These are phyloP conservation scores for Smittia aterrima DNA, from an alignment of 2,888 invertebrate genomes.

Conservation along the genomic window DNA sequence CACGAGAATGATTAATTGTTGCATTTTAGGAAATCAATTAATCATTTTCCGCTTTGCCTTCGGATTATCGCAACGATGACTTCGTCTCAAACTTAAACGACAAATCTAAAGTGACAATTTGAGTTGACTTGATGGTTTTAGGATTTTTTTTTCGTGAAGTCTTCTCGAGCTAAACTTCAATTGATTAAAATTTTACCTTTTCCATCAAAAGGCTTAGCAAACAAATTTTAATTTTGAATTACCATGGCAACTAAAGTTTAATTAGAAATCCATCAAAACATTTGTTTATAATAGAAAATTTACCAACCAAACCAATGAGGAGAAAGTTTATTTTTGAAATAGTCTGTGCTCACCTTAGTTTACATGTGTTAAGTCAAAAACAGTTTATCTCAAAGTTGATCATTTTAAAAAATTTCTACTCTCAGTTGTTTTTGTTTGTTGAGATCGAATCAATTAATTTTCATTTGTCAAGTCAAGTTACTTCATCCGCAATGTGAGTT, in stretches of 20 bases:
- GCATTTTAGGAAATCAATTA: constrained; percentile 39
- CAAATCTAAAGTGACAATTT: constrained; percentile 40
- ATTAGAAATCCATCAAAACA: no score
- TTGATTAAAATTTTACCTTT: not conserved
- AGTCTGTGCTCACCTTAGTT: no score
- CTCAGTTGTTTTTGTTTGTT: not conserved
- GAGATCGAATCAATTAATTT: constrained; percentile 20
- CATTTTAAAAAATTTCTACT: not conserved
- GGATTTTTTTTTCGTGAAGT: not conserved
- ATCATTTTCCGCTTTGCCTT: constrained; percentile 23
- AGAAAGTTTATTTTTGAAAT: not conserved
- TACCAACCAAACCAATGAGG: no score
- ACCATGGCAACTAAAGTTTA: no score
- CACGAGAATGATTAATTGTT: constrained; percentile 36
- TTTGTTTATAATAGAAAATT: not conserved
- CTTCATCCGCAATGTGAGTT: not conserved
- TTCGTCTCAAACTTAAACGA: constrained; percentile 19
- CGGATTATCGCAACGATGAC: constrained; percentile 2
- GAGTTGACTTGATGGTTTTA: not conserved
- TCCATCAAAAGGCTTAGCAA: no score
- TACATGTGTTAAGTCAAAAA: constrained; percentile 27
- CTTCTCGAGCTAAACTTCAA: not conserved
- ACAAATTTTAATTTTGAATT: no score
- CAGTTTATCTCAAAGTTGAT: not conserved
- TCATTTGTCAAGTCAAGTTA: constrained; percentile 29